A percentile compares a stretch with the other conserved stretches of the same genome.
These are phyloP conservation scores for Orycteropus afer DNA, from an alignment of 2,113 vertebrate species.

Conservation along the genomic window DNA sequence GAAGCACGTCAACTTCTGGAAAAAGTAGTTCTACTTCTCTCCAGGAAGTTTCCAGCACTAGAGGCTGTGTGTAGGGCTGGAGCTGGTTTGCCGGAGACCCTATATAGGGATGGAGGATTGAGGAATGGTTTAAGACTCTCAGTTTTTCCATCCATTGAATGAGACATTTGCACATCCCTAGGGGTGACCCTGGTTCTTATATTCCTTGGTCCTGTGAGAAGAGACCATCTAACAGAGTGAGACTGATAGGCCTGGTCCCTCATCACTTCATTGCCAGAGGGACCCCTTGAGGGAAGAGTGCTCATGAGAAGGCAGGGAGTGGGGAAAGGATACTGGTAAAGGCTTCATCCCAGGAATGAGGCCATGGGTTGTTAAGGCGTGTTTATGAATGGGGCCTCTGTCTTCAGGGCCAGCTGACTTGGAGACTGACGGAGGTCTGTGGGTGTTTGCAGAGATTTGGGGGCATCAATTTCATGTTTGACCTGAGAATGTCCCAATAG, in stretches of 20 bases:
- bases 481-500: neutral
- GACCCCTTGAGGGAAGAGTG: too few species aligned
- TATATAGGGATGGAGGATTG: neutral
- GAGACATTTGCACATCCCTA: neutral
- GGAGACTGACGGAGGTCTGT: fast-evolving
- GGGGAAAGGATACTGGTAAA: neutral
- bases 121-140: neutral
- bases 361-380: fast-evolving
- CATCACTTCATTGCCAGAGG: neutral
- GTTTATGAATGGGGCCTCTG: neutral
- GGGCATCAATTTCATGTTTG: neutral
- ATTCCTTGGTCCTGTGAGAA: neutral
- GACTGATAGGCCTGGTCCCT: neutral
- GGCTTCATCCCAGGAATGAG: neutral
- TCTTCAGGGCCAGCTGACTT: neutral
- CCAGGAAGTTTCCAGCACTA: neutral
- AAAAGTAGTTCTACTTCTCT: neutral
- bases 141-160: neutral
- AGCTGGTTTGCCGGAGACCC: neutral
- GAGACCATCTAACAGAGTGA: neutral
- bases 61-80: neutral
- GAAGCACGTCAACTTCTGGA: neutral
- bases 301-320: neutral
- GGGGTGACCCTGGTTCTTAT: neutral
- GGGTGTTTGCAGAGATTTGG: neutral